Base-by-base conservation (phyloP, 2,113 vertebrate species). In the Dipodomys stephensi region DNA sequence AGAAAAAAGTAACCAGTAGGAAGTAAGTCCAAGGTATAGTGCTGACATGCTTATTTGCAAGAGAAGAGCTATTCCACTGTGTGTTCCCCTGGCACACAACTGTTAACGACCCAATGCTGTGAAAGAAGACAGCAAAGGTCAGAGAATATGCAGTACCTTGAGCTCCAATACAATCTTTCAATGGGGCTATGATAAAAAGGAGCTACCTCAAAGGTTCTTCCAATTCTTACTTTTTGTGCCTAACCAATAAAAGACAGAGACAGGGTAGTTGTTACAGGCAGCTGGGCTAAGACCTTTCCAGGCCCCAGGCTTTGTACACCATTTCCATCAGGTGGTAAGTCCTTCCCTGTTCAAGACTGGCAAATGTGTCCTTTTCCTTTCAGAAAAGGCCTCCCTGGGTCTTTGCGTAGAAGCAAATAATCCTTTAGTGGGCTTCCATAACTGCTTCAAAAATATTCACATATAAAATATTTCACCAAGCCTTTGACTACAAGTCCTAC, bases 21-120 rank as follows among this genome's bases (percentile, higher is more conserved):
- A 82, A 28, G 53, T 23, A 93, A 22, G 53, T 84, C 95, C 96
- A 30, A 91, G 72, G 90, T 30, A 76, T 22, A 88, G 18, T 35
- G 23, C 28, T 84, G 1, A 3, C 16, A 1, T 0, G 28, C 35
- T 46, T 68, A 92, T 27, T 71, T 2, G 10, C n/a, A 87, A 90
- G 88, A 84, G 46, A 96, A 91, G 35, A 88, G 15, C 53, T 27
- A 19, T 87, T 92, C 78, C 83, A 64, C 87, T 69, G 83, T 13
- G 73, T n/a, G 60, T 39, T 69, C 12, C 44, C 62, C 39, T 3
- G 32, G 53, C 13, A 87, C 25, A 83, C 18, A 94, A 79, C 72
- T 6, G 9, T 0, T 0, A 28, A 57, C 0, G 2, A 8, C 39
- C 71, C 18, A 6, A 5, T 39, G 20, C 91, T 73, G 18, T 49